These are phyloP conservation scores for Paratrypauchen microcephalus DNA, from an alignment of 2,797 vertebrate species.

Conservation along the genomic window DNA sequence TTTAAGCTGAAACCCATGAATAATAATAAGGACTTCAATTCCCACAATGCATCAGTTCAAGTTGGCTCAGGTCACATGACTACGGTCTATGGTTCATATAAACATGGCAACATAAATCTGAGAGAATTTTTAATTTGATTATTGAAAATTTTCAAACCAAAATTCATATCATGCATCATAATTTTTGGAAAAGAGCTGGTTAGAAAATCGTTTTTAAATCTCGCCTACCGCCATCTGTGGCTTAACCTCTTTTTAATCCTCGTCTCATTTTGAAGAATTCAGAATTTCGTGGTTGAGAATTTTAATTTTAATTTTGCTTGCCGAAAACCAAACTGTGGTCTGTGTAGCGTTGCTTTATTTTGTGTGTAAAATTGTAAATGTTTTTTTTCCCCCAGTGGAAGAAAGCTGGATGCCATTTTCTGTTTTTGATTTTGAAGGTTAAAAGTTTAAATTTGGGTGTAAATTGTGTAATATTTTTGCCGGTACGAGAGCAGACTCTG, in stretches of 20 bases:
- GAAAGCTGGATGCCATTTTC: constrained; percentile 60
- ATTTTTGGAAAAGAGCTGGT: not conserved
- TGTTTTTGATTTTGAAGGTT: constrained; percentile 32
- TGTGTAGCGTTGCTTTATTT: constrained; percentile 56
- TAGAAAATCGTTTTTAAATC: not conserved
- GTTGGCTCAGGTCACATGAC: too few species aligned
- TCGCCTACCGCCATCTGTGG: constrained; percentile 70
- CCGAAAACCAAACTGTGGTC: constrained; percentile 80
- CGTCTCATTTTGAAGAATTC: constrained; percentile 32
- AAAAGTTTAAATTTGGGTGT: constrained; percentile 50
- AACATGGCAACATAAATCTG: too few species aligned
- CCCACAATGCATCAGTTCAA: too few species aligned
- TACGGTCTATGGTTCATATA: too few species aligned
- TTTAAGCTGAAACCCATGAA: too few species aligned
- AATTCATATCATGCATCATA: not conserved
- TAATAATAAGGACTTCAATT: too few species aligned
- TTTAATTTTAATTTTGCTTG: constrained; percentile 59
- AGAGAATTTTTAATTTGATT: not conserved
- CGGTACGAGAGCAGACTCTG: constrained; percentile 47
- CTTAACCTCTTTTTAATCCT: constrained; percentile 59
- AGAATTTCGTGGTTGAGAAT: constrained; percentile 62
- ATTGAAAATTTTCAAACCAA: not conserved
- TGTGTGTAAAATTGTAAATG: constrained; percentile 74
- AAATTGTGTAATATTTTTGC: constrained; percentile 68
- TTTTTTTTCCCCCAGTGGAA: constrained; percentile 42